A percentile compares a stretch with the other conserved stretches of the same genome.
These are phyloP conservation scores for Prosopocoilus inquinatus DNA, from an alignment of 2,888 invertebrate genomes.

Conservation along the genomic window DNA sequence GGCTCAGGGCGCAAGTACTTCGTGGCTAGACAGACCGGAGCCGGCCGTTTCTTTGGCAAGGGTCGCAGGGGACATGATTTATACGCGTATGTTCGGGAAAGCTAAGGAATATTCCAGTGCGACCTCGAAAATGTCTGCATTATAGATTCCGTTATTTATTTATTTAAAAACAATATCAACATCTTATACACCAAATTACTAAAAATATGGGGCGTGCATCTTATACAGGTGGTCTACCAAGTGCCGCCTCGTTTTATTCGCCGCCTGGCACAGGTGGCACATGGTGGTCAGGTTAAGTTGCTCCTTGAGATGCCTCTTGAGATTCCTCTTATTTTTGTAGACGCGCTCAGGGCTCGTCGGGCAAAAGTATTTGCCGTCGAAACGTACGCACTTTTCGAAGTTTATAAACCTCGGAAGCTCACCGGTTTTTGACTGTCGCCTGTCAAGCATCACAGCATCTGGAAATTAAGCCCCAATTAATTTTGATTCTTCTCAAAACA, in stretches of 20 bases:
- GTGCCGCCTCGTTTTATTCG: neutral
- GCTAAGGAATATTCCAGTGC: neutral
- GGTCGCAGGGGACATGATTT: too few species aligned
- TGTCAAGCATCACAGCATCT: neutral
- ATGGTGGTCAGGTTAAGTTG: conserved; percentile 6
- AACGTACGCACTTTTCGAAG: conserved; percentile 8
- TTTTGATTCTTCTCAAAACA: neutral
- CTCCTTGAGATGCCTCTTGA: conserved; percentile 18
- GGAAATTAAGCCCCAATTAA: neutral
- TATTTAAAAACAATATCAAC: neutral
- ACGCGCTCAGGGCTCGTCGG: conserved; percentile 13
- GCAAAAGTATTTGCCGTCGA: conserved; percentile 17
- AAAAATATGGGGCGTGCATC: neutral
- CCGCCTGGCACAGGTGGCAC: conserved; percentile 12
- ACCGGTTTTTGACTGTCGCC: conserved; percentile 3
- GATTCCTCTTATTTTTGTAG: conserved; percentile 18
- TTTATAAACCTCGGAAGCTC: conserved; percentile 12
- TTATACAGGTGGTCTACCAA: conserved; percentile 7
- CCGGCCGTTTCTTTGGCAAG: too few species aligned
- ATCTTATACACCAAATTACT: neutral
- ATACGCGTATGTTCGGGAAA: too few species aligned
- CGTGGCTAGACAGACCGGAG: too few species aligned
- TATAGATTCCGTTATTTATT: neutral
- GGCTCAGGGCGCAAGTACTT: too few species aligned
- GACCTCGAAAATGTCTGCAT: neutral